Base-by-base conservation (phyloP, 2,888 invertebrate genomes). In the Lypha dubia region DNA sequence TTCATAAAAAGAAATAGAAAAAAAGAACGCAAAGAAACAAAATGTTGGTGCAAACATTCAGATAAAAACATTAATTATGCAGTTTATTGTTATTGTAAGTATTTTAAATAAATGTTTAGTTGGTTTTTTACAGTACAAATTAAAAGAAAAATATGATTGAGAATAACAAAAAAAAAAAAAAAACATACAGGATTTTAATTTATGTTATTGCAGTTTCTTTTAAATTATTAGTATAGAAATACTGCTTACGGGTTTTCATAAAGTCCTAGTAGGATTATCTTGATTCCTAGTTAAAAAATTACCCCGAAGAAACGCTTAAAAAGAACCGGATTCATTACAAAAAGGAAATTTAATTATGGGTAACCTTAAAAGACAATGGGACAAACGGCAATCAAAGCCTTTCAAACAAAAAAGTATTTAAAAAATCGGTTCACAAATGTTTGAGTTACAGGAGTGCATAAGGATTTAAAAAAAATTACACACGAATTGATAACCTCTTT, bases 31-130 rank as follows among this genome's bases (percentile, higher is more conserved):
- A 82, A 87, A 84, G 85, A 84, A 83, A 87, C 83, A 85, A 86
- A 87, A 74, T 82, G 63, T 87, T 86, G 86, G 86, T 87, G 86
- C 83, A 84, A 85, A 86, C 82, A 85, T 85, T 84, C 81, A 81
- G 46, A 77, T 70, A 73, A 58, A 79, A 63, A 75, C 70, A 65
- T 70, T 76, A 46, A 76, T 63, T 53, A 67, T 1, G 51, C 51
- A 73, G 63, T 81, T 58, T 28, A 44, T 81, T 65, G 70, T 60
- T 75, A 63, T 74, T 58, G 38, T 8, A 58, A 44, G 53, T 67
- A 74, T n/a, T 67, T 35, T 7, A 35, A 41, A 22, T 53, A 46
- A 24, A 11, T 58, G 7, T 49, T 49, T 76, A 4, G 13, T 56
- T 58, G 46, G 49, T n/a, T 60, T 46, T 58, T 67, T 20, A 58